phyloP scores from a whole-genome alignment of 2,888 invertebrate species.

The Schizotus pectinicornis region DNA sequence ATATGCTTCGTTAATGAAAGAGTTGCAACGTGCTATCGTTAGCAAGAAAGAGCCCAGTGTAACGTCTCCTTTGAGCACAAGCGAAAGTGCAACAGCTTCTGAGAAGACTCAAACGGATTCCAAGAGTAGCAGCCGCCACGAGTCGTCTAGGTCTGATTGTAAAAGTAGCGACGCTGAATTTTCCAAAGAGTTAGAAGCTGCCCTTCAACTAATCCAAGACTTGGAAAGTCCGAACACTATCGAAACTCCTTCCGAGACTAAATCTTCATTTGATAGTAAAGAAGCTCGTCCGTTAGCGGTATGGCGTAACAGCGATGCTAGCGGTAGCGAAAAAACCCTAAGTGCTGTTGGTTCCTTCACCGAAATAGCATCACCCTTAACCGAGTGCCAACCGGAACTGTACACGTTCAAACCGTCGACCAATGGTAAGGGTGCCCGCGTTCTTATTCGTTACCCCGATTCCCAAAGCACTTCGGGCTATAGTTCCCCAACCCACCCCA shows the following conservation, averaged over 20 bases:
- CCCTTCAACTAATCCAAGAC: conserved; percentile 60
- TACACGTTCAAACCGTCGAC: conserved; percentile 49
- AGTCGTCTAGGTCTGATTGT: conserved; percentile 48
- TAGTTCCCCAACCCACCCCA: conserved; percentile 58
- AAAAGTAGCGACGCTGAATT: conserved; percentile 60
- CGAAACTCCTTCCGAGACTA: conserved; percentile 58
- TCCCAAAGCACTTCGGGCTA: conserved; percentile 62
- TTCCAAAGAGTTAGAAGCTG: conserved; percentile 61
- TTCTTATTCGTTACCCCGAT: conserved; percentile 55
- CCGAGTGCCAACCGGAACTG: conserved; percentile 50
- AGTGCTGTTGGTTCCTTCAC: conserved; percentile 57
- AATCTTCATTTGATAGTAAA: conserved; percentile 41
- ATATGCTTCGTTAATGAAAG: conserved; percentile 61
- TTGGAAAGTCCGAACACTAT: conserved; percentile 61
- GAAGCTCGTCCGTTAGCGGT: conserved; percentile 49
- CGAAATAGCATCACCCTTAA: conserved; percentile 53
- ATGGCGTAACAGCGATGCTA: conserved; percentile 54
- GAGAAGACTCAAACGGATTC: conserved; percentile 51
- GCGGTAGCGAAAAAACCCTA: conserved; percentile 57
- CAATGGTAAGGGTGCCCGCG: conserved; percentile 53
- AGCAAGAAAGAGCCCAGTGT: conserved; percentile 53
- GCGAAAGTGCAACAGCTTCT: conserved; percentile 50
- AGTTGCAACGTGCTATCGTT: conserved; percentile 58
- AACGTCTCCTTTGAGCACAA: conserved; percentile 51
- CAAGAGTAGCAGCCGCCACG: conserved; percentile 49